These are phyloP conservation scores for Neosilurus mollespiculum DNA, from an alignment of 2,797 vertebrate species.

Conservation along the genomic window DNA sequence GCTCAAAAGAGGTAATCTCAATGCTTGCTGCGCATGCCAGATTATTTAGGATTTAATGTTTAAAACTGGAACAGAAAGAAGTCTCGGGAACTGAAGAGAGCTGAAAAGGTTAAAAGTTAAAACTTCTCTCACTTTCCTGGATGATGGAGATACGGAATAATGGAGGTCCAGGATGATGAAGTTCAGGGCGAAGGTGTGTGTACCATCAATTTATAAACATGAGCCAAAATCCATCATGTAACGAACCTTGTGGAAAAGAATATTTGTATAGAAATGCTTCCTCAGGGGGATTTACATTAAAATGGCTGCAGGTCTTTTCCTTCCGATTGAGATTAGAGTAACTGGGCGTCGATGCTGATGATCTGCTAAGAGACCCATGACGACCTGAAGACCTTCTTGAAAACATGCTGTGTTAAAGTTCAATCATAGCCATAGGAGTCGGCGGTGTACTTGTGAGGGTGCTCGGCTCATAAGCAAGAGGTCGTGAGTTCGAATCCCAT, in stretches of 20 bases:
- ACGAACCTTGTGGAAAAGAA: neutral
- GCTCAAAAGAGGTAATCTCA: constrained; percentile 65
- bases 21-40: constrained; percentile 67
- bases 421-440: too few relatives aligned
- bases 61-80: constrained; percentile 19
- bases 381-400: too few relatives aligned
- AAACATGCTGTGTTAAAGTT: too few relatives aligned
- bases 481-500: too few relatives aligned
- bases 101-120: neutral
- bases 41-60: constrained; percentile 64
- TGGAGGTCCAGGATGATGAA: neutral
- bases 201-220: neutral
- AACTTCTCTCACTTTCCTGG: neutral
- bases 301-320: neutral
- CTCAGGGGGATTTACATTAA: too few relatives aligned
- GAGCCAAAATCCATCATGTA: neutral
- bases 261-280: too few relatives aligned
- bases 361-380: too few relatives aligned
- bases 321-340: neutral
- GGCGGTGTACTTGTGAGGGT: too few relatives aligned
- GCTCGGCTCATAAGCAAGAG: too few relatives aligned
- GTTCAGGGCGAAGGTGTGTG: neutral
- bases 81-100: neutral
- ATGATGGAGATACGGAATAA: neutral
- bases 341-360: neutral